A percentile compares a stretch with the other conserved stretches of the same genome.
Evolutionary conservation across 2,797 vertebrate genomes (phyloP).

Genomic region (Galago senegalensis): DNA sequence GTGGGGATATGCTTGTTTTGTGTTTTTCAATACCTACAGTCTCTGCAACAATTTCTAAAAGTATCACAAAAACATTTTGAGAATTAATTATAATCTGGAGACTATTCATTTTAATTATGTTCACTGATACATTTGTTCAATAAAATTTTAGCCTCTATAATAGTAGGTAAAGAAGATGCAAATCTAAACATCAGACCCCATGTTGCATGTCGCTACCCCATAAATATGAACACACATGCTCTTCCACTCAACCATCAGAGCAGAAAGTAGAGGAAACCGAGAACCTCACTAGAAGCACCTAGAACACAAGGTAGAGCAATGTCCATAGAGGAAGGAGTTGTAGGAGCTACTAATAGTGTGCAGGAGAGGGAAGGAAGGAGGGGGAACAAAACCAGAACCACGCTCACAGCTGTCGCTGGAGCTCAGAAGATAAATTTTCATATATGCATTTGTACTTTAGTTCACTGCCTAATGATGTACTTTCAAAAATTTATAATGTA

Average conservation of each 20-base stretch:
- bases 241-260: background rate
- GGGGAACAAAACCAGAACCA: background rate
- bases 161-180: background rate
- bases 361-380: no score
- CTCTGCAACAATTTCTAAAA: background rate
- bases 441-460: background rate
- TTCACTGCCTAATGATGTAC: background rate
- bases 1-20: background rate
- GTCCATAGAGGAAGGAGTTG: no score
- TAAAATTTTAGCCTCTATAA: background rate
- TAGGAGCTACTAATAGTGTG: accelerated
- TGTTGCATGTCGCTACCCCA: background rate
- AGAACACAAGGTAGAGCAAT: background rate
- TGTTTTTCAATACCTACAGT: background rate
- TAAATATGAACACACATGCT: background rate
- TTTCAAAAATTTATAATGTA: background rate
- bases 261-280: background rate
- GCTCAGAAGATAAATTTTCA: background rate
- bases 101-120: background rate
- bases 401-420: background rate
- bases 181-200: background rate
- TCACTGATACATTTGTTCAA: background rate
- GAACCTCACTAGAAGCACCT: background rate
- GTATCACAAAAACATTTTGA: background rate
- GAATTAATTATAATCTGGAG: background rate